Percentiles rank a stretch among this genome's conserved stretches.
Conservation (phyloP, 2,113 vertebrate genomes). For the Clarias macrocephalus region DNA sequence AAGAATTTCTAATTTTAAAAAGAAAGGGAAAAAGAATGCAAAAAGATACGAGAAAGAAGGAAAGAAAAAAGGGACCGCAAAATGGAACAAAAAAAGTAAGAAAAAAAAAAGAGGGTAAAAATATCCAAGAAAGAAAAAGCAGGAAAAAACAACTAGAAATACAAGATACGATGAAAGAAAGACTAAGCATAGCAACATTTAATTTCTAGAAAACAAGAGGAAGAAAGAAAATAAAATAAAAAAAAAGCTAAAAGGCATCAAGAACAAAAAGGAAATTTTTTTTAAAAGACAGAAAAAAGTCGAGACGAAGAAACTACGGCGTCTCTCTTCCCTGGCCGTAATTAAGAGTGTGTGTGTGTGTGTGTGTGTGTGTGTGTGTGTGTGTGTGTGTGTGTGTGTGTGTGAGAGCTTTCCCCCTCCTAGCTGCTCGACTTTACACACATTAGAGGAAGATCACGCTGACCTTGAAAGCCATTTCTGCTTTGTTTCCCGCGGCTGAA, state of each 20-base stretch:
- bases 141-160: neutral
- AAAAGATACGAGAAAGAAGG: neutral
- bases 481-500: neutral
- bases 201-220: neutral
- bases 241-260: neutral
- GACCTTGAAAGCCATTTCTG: constrained; percentile 9
- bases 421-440: constrained; percentile 30
- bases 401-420: constrained; percentile 18
- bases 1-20: too few relatives aligned
- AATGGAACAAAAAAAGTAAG: neutral
- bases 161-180: neutral
- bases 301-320: neutral
- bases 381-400: too few relatives aligned
- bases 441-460: neutral
- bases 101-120: neutral
- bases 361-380: too few relatives aligned
- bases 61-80: too few relatives aligned
- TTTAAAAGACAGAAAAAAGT: neutral
- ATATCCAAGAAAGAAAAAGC: too few relatives aligned
- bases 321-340: neutral
- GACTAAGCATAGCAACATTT: too few relatives aligned
- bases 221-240: neutral
- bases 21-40: neutral
- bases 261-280: neutral
- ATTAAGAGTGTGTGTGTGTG: too few relatives aligned